phyloP scores from a whole-genome alignment of 2,888 invertebrate species.

The Criorhina ranunculi region DNA sequence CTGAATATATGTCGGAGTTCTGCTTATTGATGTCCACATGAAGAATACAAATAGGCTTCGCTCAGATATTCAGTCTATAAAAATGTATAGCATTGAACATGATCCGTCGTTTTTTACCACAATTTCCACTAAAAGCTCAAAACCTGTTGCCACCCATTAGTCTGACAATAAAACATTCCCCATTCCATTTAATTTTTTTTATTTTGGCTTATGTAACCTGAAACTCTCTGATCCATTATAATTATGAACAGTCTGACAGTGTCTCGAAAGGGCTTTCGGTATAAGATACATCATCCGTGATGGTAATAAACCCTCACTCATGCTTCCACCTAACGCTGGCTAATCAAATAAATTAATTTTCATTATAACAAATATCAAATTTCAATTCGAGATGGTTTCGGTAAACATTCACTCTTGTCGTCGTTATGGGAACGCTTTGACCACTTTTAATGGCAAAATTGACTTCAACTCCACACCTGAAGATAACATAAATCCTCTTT shows the following conservation, averaged over 20 bases:
- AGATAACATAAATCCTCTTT: conserved; percentile 43
- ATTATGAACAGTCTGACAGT: neutral
- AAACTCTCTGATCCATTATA: neutral
- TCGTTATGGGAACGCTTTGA: conserved; percentile 14
- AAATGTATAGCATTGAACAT: too few relatives aligned
- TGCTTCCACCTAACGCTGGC: conserved; percentile 7
- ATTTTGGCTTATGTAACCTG: neutral
- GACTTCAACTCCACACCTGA: conserved; percentile 27
- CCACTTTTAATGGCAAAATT: conserved; percentile 30
- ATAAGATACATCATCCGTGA: conserved; percentile 25
- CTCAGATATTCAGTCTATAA: too few relatives aligned
- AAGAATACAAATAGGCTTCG: too few relatives aligned
- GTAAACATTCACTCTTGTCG: conserved; percentile 5
- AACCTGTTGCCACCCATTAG: too few relatives aligned
- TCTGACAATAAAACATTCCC: neutral
- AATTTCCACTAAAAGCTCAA: too few relatives aligned
- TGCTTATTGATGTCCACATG: too few relatives aligned
- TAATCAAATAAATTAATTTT: conserved; percentile 59
- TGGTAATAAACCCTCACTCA: neutral
- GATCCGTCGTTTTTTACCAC: too few relatives aligned
- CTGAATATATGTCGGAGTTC: too few relatives aligned
- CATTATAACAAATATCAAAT: conserved; percentile 42
- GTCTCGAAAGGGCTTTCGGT: neutral
- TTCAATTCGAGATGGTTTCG: conserved; percentile 43
- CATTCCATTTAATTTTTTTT: neutral